A percentile compares a stretch with the other conserved stretches of the same genome.
phyloP scores from a whole-genome alignment of 2,113 vertebrate species.

The Ictalurus furcatus region DNA sequence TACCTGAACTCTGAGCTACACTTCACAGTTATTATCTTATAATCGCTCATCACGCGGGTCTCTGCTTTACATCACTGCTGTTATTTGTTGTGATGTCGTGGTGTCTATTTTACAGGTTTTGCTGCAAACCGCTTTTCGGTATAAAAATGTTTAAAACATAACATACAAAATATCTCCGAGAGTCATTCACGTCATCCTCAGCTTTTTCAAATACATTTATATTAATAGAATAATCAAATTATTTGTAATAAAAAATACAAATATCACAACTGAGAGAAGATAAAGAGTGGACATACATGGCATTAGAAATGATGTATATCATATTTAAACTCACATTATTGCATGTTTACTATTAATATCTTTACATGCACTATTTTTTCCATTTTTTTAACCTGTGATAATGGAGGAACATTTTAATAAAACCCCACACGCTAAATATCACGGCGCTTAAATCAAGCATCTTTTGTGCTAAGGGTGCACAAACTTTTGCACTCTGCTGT shows the following conservation, averaged over 20 bases:
- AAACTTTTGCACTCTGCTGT: background rate
- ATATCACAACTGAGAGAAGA: slow-evolving; percentile 6
- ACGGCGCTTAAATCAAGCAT: background rate
- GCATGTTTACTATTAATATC: background rate
- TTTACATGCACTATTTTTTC: background rate
- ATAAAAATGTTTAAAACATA: background rate
- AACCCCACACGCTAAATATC: background rate
- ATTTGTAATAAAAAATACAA: slow-evolving; percentile 55
- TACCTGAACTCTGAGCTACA: background rate
- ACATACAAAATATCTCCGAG: background rate
- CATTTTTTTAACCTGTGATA: background rate
- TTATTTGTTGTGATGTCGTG: background rate
- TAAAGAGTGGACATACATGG: background rate
- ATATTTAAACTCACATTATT: background rate
- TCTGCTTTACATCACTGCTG: background rate
- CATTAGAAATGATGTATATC: background rate
- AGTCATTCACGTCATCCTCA: background rate
- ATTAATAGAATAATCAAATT: slow-evolving; percentile 54
- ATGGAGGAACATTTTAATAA: background rate
- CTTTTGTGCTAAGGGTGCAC: background rate
- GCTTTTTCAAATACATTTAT: slow-evolving; percentile 44
- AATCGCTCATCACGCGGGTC: background rate
- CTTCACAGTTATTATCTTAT: background rate
- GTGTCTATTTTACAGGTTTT: background rate
- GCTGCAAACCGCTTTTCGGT: background rate